Conservation (phyloP, 2,888 invertebrate species). For the Ophion costatus region DNA sequence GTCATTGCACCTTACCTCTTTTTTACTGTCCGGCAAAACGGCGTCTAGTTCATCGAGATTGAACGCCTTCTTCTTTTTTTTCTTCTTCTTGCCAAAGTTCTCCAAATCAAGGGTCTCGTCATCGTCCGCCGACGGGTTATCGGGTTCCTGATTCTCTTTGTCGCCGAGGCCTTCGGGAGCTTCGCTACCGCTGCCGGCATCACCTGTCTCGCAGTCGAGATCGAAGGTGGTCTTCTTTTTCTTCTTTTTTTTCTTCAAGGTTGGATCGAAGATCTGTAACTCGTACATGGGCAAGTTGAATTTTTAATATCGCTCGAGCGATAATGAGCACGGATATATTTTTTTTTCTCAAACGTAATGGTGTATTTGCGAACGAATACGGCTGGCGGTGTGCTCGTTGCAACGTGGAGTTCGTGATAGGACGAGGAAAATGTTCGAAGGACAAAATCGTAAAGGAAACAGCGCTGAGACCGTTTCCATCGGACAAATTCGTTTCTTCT, state of each 20-base stretch:
- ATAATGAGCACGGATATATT: not conserved
- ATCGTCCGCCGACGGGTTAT: conserved; percentile 84
- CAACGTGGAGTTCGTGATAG: no score
- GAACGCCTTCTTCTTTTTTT: conserved; percentile 95
- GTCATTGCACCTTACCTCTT: conserved; percentile 81
- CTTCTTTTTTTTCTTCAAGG: conserved; percentile 95
- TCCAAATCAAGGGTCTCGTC: conserved; percentile 92
- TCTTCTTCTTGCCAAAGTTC: conserved; percentile 94
- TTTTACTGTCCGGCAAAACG: conserved; percentile 89
- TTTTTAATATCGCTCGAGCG: not conserved
- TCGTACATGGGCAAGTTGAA: conserved; percentile 11
- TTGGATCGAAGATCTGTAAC: conserved; percentile 92
- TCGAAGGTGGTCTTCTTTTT: conserved; percentile 98
- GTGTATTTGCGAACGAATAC: not conserved
- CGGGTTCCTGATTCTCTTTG: conserved; percentile 84
- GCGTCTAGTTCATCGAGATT: conserved; percentile 94
- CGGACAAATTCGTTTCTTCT: not conserved
- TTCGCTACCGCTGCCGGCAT: conserved; percentile 86
- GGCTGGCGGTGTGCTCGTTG: no score
- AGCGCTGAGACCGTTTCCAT: not conserved
- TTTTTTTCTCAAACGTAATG: not conserved
- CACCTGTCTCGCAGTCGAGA: conserved; percentile 91
- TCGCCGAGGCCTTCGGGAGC: conserved; percentile 85
- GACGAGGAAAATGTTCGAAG: not conserved
- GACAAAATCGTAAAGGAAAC: not conserved